A percentile compares a stretch with the other conserved stretches of the same genome.
Conservation (phyloP, 2,797 vertebrate species). For the Intellagama lesueurii region DNA sequence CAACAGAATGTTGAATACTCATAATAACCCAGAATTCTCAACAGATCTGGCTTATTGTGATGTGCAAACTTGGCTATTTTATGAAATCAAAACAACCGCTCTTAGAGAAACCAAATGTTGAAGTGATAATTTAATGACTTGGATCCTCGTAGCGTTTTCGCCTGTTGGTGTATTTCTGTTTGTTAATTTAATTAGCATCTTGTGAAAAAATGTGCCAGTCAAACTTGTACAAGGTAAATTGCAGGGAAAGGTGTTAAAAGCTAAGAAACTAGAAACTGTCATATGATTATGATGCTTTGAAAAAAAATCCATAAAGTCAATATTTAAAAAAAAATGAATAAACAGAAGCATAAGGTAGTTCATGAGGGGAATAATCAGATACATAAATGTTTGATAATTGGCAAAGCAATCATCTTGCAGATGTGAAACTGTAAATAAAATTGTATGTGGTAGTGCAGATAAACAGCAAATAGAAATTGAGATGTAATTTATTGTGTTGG, state of each 20-base stretch:
- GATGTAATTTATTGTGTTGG: conserved; percentile 12
- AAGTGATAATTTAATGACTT: conserved; percentile 24
- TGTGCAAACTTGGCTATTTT: neutral
- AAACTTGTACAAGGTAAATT: neutral
- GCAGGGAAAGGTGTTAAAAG: conserved; percentile 28
- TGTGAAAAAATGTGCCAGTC: conserved; percentile 10
- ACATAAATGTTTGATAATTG: conserved; percentile 14
- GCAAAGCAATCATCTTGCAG: neutral
- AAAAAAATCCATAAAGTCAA: neutral
- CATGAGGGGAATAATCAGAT: conserved; percentile 24
- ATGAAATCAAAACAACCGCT: conserved; percentile 11
- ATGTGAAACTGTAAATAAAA: conserved; percentile 23
- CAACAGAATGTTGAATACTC: neutral
- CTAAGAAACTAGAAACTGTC: conserved; percentile 10
- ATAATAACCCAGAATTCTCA: neutral
- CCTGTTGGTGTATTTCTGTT: conserved; percentile 38
- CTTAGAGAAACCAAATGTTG: conserved; percentile 29
- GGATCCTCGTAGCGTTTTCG: conserved; percentile 5
- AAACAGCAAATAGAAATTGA: conserved; percentile 1
- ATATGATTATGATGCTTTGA: conserved; percentile 15
- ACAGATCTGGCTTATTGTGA: neutral
- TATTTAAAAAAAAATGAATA: conserved; percentile 2
- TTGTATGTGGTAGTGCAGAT: neutral
- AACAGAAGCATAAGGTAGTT: neutral
- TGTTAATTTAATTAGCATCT: conserved; percentile 31